phyloP scores from a whole-genome alignment of 2,113 vertebrate genomes.

The Ceyx margarethae region DNA sequence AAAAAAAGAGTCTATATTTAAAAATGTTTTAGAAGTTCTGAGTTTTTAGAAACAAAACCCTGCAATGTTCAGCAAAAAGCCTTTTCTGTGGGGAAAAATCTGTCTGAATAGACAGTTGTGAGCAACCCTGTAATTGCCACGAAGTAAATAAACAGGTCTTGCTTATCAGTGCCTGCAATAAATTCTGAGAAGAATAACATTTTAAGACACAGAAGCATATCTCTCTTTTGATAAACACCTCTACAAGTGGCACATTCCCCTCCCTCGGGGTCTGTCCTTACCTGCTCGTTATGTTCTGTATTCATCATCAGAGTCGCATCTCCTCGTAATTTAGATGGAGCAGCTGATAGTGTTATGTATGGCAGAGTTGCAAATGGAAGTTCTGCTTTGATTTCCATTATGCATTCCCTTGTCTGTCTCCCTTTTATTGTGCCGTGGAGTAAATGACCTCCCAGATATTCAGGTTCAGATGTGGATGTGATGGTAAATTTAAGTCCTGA shows the following conservation, averaged over 20 bases:
- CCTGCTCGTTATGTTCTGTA: conserved; percentile 2
- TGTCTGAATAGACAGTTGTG: neutral
- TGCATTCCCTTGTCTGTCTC: conserved; percentile 39
- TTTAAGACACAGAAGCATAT: conserved; percentile 15
- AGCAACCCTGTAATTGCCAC: neutral
- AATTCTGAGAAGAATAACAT: conserved; percentile 30
- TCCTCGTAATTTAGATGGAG: conserved; percentile 19
- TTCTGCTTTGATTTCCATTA: conserved; percentile 54
- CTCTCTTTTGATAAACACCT: conserved; percentile 37
- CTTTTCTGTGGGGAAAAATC: conserved; percentile 22
- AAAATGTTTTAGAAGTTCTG: conserved; percentile 26
- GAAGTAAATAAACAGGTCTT: conserved; percentile 39
- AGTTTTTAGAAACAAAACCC: neutral
- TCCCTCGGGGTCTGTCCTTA: conserved; percentile 20
- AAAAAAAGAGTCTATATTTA: neutral
- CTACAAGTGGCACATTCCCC: conserved; percentile 30
- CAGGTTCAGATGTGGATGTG: conserved; percentile 25
- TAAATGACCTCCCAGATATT: conserved; percentile 57
- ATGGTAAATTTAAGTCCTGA: conserved; percentile 48
- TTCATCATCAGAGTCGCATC: conserved; percentile 28
- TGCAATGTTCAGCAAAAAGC: neutral
- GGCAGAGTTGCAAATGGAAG: neutral
- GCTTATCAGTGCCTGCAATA: conserved; percentile 15
- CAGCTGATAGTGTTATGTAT: neutral
- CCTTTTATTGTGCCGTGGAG: conserved; percentile 4